Evolutionary conservation across 2,797 vertebrate species (phyloP), one percentile per base, ranked within the genome.

Genomic region (Miichthys miiuy): DNA sequence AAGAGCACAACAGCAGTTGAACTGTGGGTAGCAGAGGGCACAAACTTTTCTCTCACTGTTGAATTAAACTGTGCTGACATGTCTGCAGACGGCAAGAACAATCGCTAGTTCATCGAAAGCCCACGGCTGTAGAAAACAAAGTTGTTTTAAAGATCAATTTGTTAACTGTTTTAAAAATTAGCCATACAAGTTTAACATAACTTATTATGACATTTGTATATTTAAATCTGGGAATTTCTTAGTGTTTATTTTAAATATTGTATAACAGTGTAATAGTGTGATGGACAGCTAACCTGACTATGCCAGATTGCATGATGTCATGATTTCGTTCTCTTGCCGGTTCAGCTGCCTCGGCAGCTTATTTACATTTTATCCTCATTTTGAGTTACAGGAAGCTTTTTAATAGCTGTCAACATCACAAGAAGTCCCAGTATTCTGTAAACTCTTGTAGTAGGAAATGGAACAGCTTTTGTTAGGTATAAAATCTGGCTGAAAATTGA

Each of bases 61-160:
- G 75, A 68, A 77, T 82, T 64, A 71, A 82, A 71, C 44, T 5
- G 72, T 21, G 71, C 70, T 44, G 86, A 84, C 77, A 60, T 7
- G 27, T 66, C 55, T 76, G 73, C 75, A 14, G 23, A 14, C 2
- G 6, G 42, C 60, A 65, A 34, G 14, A 77, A 46, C 66, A 56
- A 20, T 48, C 3, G 4, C 20, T 13, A 6, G 20, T 52, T 76
- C 47, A 25, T 4, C 23, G 38, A 69, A 61, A 77, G 47, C 51
- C 17, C 16, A 25, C 12, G n/a, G 60, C 54, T 72, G 42, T 17
- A 21, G 46, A 54, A 14, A 10, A 21, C 27, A 51, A 34, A 8
- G 54, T 11, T 48, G 47, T 51, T 64, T 38, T 23, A 55, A 64
- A 71, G 56, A 62, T 61, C 30, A 54, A 18, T 2, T 23, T 16